These are phyloP conservation scores for Botia kubotai DNA, from an alignment of 2,797 vertebrate genomes.

Conservation along the genomic window DNA sequence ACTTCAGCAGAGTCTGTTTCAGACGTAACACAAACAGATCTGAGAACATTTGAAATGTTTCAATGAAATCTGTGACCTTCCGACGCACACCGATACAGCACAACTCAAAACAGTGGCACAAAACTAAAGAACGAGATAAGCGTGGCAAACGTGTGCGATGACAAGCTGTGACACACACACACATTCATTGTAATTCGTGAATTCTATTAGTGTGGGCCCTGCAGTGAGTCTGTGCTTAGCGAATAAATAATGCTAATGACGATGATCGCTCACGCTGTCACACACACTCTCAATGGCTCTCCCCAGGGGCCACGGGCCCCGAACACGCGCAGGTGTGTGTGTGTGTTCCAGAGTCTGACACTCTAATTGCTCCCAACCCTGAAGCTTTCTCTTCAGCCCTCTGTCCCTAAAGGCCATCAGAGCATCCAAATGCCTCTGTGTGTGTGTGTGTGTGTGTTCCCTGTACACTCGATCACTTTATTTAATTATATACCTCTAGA, in stretches of 20 bases:
- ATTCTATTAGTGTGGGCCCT: slow-evolving; percentile 80
- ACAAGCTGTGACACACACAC: slow-evolving; percentile 36
- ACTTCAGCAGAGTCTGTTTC: too few species aligned
- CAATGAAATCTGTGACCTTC: slow-evolving; percentile 5
- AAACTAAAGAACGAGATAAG: not conserved
- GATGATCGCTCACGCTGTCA: slow-evolving; percentile 86
- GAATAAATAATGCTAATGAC: slow-evolving; percentile 88
- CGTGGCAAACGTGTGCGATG: slow-evolving; percentile 14
- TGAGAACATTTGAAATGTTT: not conserved
- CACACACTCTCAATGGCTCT: slow-evolving; percentile 66
- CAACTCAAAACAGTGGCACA: slow-evolving; percentile 34
- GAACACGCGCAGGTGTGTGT: slow-evolving; percentile 69
- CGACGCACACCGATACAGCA: slow-evolving; percentile 11
- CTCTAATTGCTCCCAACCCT: slow-evolving; percentile 82
- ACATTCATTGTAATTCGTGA: slow-evolving; percentile 77
- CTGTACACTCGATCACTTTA: slow-evolving; percentile 17
- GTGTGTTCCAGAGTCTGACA: slow-evolving; percentile 58
- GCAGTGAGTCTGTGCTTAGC: slow-evolving; percentile 82
- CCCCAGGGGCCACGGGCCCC: slow-evolving; percentile 71
- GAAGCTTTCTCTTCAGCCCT: slow-evolving; percentile 76
- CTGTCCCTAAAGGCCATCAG: slow-evolving; percentile 47
- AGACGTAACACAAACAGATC: not conserved
- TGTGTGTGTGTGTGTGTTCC: not conserved
- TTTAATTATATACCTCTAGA: slow-evolving; percentile 16
- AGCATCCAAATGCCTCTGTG: not conserved